Percentiles rank a stretch among this genome's conserved stretches.
Conservation (phyloP, 2,797 vertebrate species). For the Melanotaenia boesemani region DNA sequence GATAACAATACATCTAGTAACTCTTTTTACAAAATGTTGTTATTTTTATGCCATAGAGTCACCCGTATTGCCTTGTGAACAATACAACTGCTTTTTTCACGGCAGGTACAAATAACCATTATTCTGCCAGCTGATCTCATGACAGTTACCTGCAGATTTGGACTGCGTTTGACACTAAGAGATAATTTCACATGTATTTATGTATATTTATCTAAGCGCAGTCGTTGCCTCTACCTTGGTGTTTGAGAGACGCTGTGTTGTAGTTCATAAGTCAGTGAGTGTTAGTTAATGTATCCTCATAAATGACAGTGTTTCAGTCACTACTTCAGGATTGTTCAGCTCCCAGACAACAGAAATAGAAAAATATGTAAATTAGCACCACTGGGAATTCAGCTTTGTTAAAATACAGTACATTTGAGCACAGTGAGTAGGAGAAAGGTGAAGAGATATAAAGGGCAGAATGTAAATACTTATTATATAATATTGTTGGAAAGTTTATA, state of each 20-base stretch:
- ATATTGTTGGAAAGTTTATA: background rate
- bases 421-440: background rate
- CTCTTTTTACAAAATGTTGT: background rate
- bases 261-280: background rate
- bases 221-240: background rate
- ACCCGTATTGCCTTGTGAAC: background rate
- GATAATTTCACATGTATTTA: background rate
- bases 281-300: background rate
- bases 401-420: background rate
- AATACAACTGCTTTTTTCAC: background rate
- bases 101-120: background rate
- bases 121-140: background rate
- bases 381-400: background rate
- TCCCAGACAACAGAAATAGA: conserved; percentile 1
- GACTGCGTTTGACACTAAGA: background rate
- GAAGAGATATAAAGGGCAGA: background rate
- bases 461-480: background rate
- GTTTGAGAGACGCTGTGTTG: background rate
- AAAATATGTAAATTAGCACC: background rate
- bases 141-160: background rate
- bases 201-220: background rate
- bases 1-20: background rate
- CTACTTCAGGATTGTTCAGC: background rate
- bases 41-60: background rate
- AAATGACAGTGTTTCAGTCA: background rate